These are phyloP conservation scores for Catostylus mosaicus DNA, from an alignment of 30 jellyfish, hydroid and myxozoan genomes.

Conservation along the genomic window DNA sequence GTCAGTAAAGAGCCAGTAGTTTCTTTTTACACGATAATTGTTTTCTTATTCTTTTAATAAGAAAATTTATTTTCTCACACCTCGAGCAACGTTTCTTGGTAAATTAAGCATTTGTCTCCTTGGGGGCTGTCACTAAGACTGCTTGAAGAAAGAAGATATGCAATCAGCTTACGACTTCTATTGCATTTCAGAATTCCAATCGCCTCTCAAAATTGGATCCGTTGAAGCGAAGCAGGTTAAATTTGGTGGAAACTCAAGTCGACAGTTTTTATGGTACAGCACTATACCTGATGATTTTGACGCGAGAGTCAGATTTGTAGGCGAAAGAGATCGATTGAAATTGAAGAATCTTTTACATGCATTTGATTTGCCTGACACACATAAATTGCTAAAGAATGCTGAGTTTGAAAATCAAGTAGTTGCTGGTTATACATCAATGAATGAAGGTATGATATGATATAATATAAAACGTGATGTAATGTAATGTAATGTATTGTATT, in stretches of 20 bases:
- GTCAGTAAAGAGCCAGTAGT: too few species aligned
- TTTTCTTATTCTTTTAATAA: too few species aligned
- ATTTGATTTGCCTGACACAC: neutral
- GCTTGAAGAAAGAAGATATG: too few species aligned
- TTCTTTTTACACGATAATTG: too few species aligned
- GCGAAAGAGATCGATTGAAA: constrained; percentile 6
- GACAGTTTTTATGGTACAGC: constrained; percentile 22
- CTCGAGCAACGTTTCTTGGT: too few species aligned
- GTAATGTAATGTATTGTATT: neutral
- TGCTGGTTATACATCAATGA: constrained; percentile 26
- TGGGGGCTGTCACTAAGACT: too few species aligned
- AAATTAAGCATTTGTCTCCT: too few species aligned
- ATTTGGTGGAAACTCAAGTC: constrained; percentile 31
- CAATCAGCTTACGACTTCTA: too few species aligned
- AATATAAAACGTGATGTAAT: neutral
- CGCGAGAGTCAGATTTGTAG: constrained; percentile 22
- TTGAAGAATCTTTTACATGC: constrained; percentile 11
- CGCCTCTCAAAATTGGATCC: constrained; percentile 39
- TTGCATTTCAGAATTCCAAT: constrained; percentile 24
- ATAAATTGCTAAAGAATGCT: constrained; percentile 8
- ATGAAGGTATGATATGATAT: constrained; percentile 18
- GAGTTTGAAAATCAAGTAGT: constrained; percentile 4
- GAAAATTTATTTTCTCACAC: too few species aligned
- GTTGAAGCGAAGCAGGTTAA: constrained; percentile 4
- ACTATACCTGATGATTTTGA: neutral